Evolutionary conservation across 2,888 invertebrate genomes (phyloP).

Genomic region (Cerastis leucographa): DNA sequence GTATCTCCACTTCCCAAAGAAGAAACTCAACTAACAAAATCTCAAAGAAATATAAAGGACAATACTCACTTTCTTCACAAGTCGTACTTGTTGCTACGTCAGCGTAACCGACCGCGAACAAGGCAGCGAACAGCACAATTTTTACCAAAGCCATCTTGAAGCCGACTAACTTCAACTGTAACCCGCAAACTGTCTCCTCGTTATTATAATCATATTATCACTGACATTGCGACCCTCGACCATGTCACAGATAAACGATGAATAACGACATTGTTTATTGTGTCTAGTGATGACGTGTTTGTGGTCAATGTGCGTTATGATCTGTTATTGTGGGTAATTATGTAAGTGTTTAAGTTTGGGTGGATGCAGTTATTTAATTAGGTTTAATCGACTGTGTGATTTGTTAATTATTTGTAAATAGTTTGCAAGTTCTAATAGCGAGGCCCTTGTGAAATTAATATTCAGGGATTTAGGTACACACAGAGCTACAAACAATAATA

Average conservation of each 20-base stretch:
- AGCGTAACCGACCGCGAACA: conserved; percentile 41
- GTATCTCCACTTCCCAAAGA: neutral
- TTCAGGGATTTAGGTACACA: neutral
- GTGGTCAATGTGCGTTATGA: conserved; percentile 21
- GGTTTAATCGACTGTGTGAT: neutral
- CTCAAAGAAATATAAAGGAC: neutral
- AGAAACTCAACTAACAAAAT: neutral
- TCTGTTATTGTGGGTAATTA: conserved; percentile 32
- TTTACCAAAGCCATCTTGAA: conserved; percentile 42
- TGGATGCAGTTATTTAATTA: neutral
- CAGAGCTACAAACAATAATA: neutral
- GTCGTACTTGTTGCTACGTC: neutral
- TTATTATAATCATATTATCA: conserved; percentile 29
- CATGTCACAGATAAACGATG: conserved; percentile 50
- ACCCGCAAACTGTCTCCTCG: neutral
- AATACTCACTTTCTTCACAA: conserved; percentile 56
- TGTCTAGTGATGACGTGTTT: conserved; percentile 35
- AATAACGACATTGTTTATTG: conserved; percentile 59
- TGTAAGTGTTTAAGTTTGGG: conserved; percentile 19
- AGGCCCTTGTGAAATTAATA: neutral
- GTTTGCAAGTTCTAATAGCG: neutral
- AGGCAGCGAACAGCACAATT: conserved; percentile 46
- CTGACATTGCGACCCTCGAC: conserved; percentile 47
- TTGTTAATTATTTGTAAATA: neutral
- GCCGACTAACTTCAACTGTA: conserved; percentile 16